Conservation (phyloP, 2,113 vertebrate genomes). For the Paracanthobrama guichenoti region DNA sequence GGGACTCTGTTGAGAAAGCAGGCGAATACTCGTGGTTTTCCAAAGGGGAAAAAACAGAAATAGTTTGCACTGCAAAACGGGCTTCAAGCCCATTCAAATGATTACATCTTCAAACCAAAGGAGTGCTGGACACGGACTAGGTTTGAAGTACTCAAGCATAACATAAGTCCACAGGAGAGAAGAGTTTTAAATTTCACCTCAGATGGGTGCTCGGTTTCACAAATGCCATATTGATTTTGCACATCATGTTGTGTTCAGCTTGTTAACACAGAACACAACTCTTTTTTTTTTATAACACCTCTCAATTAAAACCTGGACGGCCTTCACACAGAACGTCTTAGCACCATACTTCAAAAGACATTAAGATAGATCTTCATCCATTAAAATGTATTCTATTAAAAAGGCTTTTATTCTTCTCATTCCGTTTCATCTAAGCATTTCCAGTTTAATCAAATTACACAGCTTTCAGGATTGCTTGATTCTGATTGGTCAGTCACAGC, state of each 20-base stretch:
- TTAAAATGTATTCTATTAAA: conserved; percentile 50
- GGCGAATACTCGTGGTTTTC: conserved; percentile 26
- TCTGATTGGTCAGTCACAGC: neutral
- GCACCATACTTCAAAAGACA: conserved; percentile 45
- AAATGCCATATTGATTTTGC: conserved; percentile 54
- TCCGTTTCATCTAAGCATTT: neutral
- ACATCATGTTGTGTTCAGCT: conserved; percentile 48
- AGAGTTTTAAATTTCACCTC: conserved; percentile 1
- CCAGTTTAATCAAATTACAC: neutral
- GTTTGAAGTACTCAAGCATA: conserved; percentile 1
- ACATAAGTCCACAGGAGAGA: neutral
- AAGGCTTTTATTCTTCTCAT: conserved; percentile 19
- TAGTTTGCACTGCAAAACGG: neutral
- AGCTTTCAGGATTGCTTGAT: neutral
- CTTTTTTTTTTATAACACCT: conserved; percentile 27
- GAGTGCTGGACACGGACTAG: neutral
- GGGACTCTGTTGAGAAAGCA: conserved; percentile 32
- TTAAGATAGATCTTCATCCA: conserved; percentile 54
- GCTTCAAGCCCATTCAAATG: neutral
- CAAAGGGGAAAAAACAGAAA: conserved; percentile 37
- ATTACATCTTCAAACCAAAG: conserved; percentile 13
- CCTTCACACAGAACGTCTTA: conserved; percentile 55
- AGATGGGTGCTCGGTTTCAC: conserved; percentile 46
- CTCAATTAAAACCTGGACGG: conserved; percentile 53
- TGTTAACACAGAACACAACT: conserved; percentile 44